Evolutionary conservation across 2,888 invertebrate species (phyloP).

Genomic region (Zootermopsis nevadensis): DNA sequence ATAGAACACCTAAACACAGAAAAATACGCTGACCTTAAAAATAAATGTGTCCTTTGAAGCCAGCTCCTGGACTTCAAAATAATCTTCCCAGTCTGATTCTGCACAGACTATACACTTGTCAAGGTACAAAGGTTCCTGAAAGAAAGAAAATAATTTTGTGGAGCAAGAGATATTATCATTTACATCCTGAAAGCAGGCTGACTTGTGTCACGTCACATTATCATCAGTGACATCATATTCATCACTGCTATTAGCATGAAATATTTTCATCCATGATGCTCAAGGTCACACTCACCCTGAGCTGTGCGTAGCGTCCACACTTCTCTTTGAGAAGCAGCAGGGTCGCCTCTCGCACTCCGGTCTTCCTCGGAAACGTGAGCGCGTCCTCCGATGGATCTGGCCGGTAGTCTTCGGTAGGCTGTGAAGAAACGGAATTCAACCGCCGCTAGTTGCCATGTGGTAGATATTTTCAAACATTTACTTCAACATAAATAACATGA

Average conservation of each 20-base stretch:
- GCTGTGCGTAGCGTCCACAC: slow-evolving; percentile 84
- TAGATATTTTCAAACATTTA: too few relatives aligned
- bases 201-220: too few relatives aligned
- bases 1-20: too few relatives aligned
- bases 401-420: slow-evolving; percentile 79
- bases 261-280: too few relatives aligned
- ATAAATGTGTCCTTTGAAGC: slow-evolving; percentile 93
- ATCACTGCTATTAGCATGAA: too few relatives aligned
- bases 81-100: slow-evolving; percentile 91
- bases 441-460: too few relatives aligned
- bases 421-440: too few relatives aligned
- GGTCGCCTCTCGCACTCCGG: slow-evolving; percentile 86
- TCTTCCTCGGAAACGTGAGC: slow-evolving; percentile 74
- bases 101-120: slow-evolving; percentile 90
- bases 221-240: too few relatives aligned
- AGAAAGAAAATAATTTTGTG: slow-evolving; percentile 30
- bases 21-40: slow-evolving; percentile 78
- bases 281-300: slow-evolving; percentile 75
- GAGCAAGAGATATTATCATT: too few relatives aligned
- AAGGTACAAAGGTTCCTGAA: slow-evolving; percentile 85
- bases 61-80: slow-evolving; percentile 95
- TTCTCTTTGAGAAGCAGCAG: slow-evolving; percentile 90
- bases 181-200: too few relatives aligned
- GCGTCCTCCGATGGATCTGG: slow-evolving; percentile 72
- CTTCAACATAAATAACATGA: too few relatives aligned